phyloP scores from a whole-genome alignment of 2,888 invertebrate species.

The Sphecodes monilicornis region DNA sequence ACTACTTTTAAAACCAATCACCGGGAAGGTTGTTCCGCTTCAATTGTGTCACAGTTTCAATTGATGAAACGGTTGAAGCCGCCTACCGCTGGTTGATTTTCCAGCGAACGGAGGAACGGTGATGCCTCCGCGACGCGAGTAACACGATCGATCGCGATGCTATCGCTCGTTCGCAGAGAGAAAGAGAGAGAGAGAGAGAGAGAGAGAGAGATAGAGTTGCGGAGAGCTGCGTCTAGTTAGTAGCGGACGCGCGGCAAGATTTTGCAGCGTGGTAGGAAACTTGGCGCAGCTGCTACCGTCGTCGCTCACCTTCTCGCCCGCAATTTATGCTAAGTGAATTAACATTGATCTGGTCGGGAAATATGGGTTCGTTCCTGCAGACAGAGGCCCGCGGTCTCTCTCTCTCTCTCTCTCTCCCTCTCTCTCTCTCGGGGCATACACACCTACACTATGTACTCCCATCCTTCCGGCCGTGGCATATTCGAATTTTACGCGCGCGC shows the following conservation, averaged over 20 bases:
- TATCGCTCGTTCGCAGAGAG: constrained; percentile 45
- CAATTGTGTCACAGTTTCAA: background rate
- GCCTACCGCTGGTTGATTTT: background rate
- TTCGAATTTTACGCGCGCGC: constrained; percentile 43
- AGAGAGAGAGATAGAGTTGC: no score
- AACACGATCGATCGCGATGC: constrained; percentile 24
- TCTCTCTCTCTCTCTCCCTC: background rate
- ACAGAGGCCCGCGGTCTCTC: constrained; percentile 22
- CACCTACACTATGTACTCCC: background rate
- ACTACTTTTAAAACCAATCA: constrained; percentile 3
- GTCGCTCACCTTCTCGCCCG: constrained; percentile 48
- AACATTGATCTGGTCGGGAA: constrained; percentile 68
- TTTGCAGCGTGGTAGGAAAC: constrained; percentile 56
- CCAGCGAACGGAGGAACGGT: background rate
- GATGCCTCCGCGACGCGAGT: constrained; percentile 1
- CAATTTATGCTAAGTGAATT: constrained; percentile 71
- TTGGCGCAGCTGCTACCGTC: constrained; percentile 66
- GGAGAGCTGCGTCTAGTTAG: constrained; percentile 44
- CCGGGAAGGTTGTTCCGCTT: background rate
- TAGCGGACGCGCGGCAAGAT: constrained; percentile 44
- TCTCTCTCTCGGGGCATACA: background rate
- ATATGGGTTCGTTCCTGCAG: constrained; percentile 52
- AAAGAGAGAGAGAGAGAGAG: constrained; percentile 1
- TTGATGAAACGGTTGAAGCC: constrained; percentile 16
- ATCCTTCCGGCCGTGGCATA: constrained; percentile 32